Percentiles rank a stretch among this genome's conserved stretches.
Conservation (phyloP, 2,888 invertebrate genomes). For the Yponomeuta evonymella region DNA sequence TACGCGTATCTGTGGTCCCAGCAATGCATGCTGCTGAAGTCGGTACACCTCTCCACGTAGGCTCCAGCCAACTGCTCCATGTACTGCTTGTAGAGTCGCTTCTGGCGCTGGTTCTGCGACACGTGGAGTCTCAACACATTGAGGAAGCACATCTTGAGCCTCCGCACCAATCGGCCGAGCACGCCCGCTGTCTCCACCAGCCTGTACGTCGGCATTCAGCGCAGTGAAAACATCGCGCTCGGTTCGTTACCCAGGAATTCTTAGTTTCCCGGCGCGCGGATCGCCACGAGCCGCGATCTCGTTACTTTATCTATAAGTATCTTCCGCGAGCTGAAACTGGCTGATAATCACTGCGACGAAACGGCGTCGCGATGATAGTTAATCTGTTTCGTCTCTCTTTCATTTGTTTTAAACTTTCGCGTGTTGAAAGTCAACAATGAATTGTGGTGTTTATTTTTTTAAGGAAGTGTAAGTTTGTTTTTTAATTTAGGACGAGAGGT, state of each 20-base stretch:
- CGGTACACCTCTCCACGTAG: slow-evolving; percentile 61
- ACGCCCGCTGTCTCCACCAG: slow-evolving; percentile 42
- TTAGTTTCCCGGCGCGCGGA: slow-evolving; percentile 20
- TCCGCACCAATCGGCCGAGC: slow-evolving; percentile 34
- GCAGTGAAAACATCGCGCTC: slow-evolving; percentile 21
- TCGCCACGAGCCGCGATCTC: not conserved
- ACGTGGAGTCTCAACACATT: slow-evolving; percentile 75
- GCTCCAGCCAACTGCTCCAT: slow-evolving; percentile 68
- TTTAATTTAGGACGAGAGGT: slow-evolving; percentile 38
- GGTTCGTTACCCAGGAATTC: slow-evolving; percentile 48
- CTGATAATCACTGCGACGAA: slow-evolving; percentile 1
- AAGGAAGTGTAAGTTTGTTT: slow-evolving; percentile 23
- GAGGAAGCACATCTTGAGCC: slow-evolving; percentile 73
- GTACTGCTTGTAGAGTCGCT: slow-evolving; percentile 69
- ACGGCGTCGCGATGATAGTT: slow-evolving; percentile 4
- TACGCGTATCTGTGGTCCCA: slow-evolving; percentile 50
- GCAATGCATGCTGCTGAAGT: slow-evolving; percentile 41
- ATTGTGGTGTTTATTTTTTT: slow-evolving; percentile 20
- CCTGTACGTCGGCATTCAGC: slow-evolving; percentile 53
- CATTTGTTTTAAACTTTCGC: slow-evolving; percentile 57
- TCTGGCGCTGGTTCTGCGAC: slow-evolving; percentile 68
- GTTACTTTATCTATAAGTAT: not conserved
- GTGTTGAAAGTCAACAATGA: slow-evolving; percentile 61
- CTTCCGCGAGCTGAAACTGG: not conserved
- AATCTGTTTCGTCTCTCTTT: slow-evolving; percentile 24